Percentiles rank a stretch among this genome's conserved stretches.
Conservation (phyloP, 2,797 vertebrate species). For the Vultur gryphus region DNA sequence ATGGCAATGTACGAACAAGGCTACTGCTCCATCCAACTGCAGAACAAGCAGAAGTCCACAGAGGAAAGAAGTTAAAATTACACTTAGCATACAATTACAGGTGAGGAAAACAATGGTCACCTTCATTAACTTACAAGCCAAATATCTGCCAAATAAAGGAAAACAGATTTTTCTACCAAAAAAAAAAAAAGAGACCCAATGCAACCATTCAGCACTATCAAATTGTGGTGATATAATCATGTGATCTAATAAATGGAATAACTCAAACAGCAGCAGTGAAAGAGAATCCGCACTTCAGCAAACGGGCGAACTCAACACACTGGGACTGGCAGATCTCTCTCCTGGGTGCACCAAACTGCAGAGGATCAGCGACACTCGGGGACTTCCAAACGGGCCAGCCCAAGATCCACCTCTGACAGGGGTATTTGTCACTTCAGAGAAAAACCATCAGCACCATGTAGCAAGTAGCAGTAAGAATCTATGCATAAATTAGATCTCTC, state of each 20-base stretch:
- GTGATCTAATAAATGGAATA: background rate
- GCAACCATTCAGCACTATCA: background rate
- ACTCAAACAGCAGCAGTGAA: background rate
- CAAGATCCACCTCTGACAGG: background rate
- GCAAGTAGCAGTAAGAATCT: background rate
- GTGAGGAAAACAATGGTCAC: background rate
- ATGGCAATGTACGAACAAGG: background rate
- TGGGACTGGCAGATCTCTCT: background rate
- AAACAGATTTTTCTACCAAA: background rate
- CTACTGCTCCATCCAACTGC: background rate
- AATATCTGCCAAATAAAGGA: background rate
- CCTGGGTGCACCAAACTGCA: background rate
- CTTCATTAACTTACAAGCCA: background rate
- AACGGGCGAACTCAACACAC: background rate
- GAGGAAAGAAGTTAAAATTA: background rate
- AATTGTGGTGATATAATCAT: background rate
- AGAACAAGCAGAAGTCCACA: background rate
- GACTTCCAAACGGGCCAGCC: background rate
- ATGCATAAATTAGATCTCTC: background rate
- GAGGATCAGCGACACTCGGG: accelerated
- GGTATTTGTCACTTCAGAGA: background rate
- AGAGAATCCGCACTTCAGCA: background rate
- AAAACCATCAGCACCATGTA: background rate
- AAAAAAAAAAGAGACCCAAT: background rate
- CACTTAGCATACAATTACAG: background rate